These are phyloP conservation scores for Oryzias dopingdopingensis DNA, from an alignment of 2,797 vertebrate genomes.

Conservation along the genomic window DNA sequence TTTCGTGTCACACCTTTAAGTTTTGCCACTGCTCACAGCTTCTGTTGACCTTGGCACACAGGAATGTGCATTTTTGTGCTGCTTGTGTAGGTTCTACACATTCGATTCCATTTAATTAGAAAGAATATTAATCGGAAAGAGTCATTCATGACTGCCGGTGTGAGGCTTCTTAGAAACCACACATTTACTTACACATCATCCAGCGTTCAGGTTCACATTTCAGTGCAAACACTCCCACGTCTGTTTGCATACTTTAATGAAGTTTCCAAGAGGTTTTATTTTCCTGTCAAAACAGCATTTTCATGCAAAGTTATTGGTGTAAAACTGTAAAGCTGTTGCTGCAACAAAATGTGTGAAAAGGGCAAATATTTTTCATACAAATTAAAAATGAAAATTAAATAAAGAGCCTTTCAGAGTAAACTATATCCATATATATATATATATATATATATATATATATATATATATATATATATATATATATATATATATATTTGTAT, in stretches of 20 bases:
- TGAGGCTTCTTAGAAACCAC: too few relatives aligned
- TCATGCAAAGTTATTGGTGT: slow-evolving; percentile 10
- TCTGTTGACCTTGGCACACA: slow-evolving; percentile 29
- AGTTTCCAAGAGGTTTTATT: slow-evolving; percentile 19
- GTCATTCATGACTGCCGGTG: not conserved
- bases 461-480: too few relatives aligned
- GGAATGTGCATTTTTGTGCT: slow-evolving; percentile 3
- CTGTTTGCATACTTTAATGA: slow-evolving; percentile 10
- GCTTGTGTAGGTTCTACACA: not conserved
- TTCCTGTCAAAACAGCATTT: slow-evolving; percentile 15
- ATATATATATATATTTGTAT: too few relatives aligned
- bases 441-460: too few relatives aligned
- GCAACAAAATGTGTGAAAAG: too few relatives aligned
- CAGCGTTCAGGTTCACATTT: slow-evolving; percentile 12
- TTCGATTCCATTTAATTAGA: slow-evolving; percentile 10
- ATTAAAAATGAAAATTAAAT: too few relatives aligned
- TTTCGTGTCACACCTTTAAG: slow-evolving; percentile 2
- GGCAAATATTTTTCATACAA: too few relatives aligned
- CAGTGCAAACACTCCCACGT: slow-evolving; percentile 17
- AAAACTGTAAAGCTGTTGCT: not conserved
- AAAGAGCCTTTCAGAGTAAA: too few relatives aligned
- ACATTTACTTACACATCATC: slow-evolving; percentile 13
- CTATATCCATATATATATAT: too few relatives aligned
- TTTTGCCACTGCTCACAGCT: slow-evolving; percentile 22
- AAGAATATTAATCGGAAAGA: slow-evolving; percentile 11